Base-by-base conservation (phyloP, 2,113 vertebrate species). In the Spizaetus ornatus region DNA sequence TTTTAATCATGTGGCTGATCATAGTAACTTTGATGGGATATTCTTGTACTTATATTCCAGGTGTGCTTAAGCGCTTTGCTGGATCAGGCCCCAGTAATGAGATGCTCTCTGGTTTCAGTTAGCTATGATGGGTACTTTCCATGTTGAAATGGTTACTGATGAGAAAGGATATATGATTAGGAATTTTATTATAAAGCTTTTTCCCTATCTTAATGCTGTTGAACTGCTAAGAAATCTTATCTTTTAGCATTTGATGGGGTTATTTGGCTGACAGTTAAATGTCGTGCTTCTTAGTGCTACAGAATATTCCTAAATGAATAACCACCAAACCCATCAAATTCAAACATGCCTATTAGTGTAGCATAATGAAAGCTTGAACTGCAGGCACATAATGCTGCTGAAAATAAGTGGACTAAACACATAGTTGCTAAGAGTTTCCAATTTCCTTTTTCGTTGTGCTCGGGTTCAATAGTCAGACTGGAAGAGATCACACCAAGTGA, bases 191-290 rank as follows among this genome's bases (percentile, higher is more conserved):
- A 90, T 95, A 95, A 96, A 70, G 36, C 10, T 48, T 78, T 94
- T 94, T 20, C 67, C 43, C 63, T 91, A 27, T 59, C 74, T 63
- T 70, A 82, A 45, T 83, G 83, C 45, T 94, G 48, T 85, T 96
- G 87, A 97, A 94, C 52, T 96, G 88, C 94, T 96, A 92, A 94
- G 91, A 97, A 97, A 95, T 92, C 86, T 97, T 97, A 84, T 95
- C 78, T 95, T 87, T 94, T 66, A 96, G 53, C 82, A 96, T 97
- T 96, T 94, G 62, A 97, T 93, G 86, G 83, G 56, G 58, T 94
- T 97, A 79, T 96, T 97, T 88, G 47, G 82, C 67, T 90, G 84
- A 82, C 91, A 95, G 91, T 82, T 97, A 96, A 95, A 95, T 95
- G 53, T 78, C 53, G 26, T 83, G 81, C 52, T 81, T 95, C 96